Percentiles rank a stretch among this genome's conserved stretches.
These are phyloP conservation scores for Cydia fagiglandana DNA, from an alignment of 1,140 invertebrate genomes.

Conservation along the genomic window DNA sequence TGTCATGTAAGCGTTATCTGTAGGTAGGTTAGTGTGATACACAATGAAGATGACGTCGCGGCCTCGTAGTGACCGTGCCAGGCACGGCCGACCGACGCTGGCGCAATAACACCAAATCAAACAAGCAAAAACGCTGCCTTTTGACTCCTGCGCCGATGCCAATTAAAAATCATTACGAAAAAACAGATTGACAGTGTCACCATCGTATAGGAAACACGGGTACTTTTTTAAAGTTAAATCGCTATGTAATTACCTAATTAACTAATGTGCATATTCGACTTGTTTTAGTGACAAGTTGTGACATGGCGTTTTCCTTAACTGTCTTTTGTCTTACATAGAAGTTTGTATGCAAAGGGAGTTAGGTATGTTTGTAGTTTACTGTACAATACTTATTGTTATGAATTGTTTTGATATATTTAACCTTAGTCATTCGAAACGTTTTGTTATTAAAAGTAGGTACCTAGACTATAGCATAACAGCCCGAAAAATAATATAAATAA, in stretches of 20 bases:
- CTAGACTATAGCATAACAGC: too few relatives aligned
- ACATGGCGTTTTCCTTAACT: neutral
- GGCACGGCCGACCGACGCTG: conserved; percentile 34
- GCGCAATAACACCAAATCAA: conserved; percentile 4
- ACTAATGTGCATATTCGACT: neutral
- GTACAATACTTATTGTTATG: too few relatives aligned
- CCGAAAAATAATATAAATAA: too few relatives aligned
- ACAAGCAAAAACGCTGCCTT: conserved; percentile 17
- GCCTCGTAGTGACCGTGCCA: conserved; percentile 38
- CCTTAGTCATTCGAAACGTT: too few relatives aligned
- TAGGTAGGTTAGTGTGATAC: neutral
- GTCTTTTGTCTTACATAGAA: too few relatives aligned
- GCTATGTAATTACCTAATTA: neutral
- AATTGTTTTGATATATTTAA: too few relatives aligned
- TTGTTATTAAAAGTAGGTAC: too few relatives aligned
- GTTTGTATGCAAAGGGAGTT: too few relatives aligned
- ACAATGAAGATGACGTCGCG: conserved; percentile 28
- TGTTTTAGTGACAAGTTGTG: too few relatives aligned
- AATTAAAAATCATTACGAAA: neutral
- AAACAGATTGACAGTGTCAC: neutral
- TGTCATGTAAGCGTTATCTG: neutral
- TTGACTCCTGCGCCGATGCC: neutral
- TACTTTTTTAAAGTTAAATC: neutral
- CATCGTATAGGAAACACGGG: neutral
- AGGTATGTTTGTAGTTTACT: too few relatives aligned